Evolutionary conservation across 2,113 vertebrate species (phyloP).

Genomic region (Melanerpes formicivorus): DNA sequence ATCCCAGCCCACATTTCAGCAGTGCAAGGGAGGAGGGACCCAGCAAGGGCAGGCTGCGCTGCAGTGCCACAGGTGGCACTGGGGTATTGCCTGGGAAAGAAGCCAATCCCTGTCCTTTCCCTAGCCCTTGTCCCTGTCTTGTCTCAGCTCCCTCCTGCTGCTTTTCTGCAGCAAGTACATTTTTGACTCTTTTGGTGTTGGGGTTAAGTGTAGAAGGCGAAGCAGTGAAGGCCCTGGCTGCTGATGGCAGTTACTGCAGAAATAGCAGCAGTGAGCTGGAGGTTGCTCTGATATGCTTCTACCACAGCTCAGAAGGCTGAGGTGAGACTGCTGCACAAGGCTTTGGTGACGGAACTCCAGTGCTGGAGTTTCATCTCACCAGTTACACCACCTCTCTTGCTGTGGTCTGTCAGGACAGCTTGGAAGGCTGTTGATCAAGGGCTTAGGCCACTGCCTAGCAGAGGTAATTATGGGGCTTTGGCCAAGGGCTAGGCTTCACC

Average conservation of each 20-base stretch:
- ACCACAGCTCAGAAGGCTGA: neutral
- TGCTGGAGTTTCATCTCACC: constrained; percentile 24
- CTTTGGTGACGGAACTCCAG: neutral
- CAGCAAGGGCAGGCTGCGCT: neutral
- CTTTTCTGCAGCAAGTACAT: neutral
- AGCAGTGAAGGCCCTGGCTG: neutral
- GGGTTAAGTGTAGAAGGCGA: neutral
- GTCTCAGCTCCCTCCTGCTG: neutral
- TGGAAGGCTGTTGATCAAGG: constrained; percentile 61
- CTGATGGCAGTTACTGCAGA: neutral
- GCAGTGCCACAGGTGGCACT: accelerated
- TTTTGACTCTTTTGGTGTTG: neutral
- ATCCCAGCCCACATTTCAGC: neutral
- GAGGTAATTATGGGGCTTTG: constrained; percentile 56
- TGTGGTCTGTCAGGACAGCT: constrained; percentile 24
- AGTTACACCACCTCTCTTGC: constrained; percentile 7
- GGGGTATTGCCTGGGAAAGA: neutral
- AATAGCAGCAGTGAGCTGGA: neutral
- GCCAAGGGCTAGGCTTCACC: constrained; percentile 1
- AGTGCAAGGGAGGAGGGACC: neutral
- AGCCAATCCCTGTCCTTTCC: neutral
- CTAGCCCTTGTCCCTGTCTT: accelerated
- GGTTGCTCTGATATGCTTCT: neutral
- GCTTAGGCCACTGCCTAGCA: constrained; percentile 50
- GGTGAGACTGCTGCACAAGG: neutral